Evolutionary conservation across 2,113 vertebrate genomes (phyloP), one percentile per base, ranked within the genome.

Genomic region (Pleuronectes platessa): DNA sequence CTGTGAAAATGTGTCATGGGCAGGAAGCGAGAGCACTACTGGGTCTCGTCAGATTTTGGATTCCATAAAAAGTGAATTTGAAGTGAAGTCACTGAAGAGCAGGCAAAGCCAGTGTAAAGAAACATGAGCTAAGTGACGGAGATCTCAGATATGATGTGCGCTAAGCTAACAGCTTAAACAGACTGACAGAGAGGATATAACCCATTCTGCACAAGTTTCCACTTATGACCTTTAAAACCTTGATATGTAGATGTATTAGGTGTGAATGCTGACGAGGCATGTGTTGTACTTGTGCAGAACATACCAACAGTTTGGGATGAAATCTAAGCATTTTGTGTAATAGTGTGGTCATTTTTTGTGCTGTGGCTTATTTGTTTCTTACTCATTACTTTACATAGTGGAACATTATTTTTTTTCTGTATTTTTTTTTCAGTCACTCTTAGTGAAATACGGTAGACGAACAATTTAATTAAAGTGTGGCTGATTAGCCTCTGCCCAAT

Each of bases 21-120:
- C 11, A 60, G 55, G 49, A 56, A 53, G n/a, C 55, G 49, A 27
- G 68, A 78, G 76, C 31, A 70, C 59, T 67, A 69, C 81, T 89
- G 77, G 12, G 6, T 81, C 81, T 82, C 70, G 82, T 92, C 89
- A 88, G 55, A 67, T 55, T 60, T 61, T 70, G 35, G 85, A 81
- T 72, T 71, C 49, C 59, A 14, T 42, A 2, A 21, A 76, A 72
- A 76, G 71, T 31, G 68, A 74, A 74, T 65, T 55, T 62, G 62
- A 72, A 51, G 68, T 51, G 2, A 55, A 79, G 67, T 80, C 73
- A 61, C 23, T n/a, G 31, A 69, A 59, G 56, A 70, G 62, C 68
- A 37, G 24, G 1, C 8, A 55, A 66, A 71, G 86, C 81, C 85
- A 85, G 71, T 51, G 60, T 79, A 79, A 88, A 84, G 75, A 85